Base-by-base conservation (phyloP, 2,113 vertebrate species). In the Oreotrochilus melanogaster region DNA sequence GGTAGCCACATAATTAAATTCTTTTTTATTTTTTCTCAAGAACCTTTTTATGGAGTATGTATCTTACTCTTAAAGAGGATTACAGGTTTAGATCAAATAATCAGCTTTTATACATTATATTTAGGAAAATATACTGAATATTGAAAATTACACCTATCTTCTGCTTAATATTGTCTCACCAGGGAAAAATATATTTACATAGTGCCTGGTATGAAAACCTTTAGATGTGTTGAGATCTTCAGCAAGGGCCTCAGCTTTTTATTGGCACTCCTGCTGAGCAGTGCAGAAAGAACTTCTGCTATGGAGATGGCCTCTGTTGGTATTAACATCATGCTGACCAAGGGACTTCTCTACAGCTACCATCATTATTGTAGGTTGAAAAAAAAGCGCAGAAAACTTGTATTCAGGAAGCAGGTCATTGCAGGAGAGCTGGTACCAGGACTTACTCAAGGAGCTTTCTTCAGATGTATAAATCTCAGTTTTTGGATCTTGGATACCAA, bases 71-170 rank as follows among this genome's bases (percentile, higher is more conserved):
- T 87, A 85, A 95, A 85, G 70, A 94, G 88, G 79, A 89, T 92
- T 95, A 95, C 22, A 82, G 70, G 78, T 61, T 93, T 92, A 95
- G 54, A 73, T 66, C 75, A 5, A 82, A 58, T 88, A 88, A 93
- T 87, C 73, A 66, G 35, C 25, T 33, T 78, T 91, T 95, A 65
- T 61, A 92, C 91, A 70, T 70, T 72, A 25, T 62, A 91, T 87
- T 78, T 79, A 72, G 78, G 37, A 61, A 14, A 82, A 51, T 86
- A 76, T 35, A 31, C 10, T 53, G 90, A 28, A 78, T 82, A 35
- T 4, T 88, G 45, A 65, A 75, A 85, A n/a, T 50, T 48, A 42
- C 54, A 72, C 17, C 4, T 66, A 31, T 61, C 25, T 30, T 89
- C 33, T 69, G 18, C 53, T 71, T 79, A 43, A 65, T 72, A 93